phyloP scores from a whole-genome alignment of 1,140 invertebrate genomes.

The Cyclargus thomasi region DNA sequence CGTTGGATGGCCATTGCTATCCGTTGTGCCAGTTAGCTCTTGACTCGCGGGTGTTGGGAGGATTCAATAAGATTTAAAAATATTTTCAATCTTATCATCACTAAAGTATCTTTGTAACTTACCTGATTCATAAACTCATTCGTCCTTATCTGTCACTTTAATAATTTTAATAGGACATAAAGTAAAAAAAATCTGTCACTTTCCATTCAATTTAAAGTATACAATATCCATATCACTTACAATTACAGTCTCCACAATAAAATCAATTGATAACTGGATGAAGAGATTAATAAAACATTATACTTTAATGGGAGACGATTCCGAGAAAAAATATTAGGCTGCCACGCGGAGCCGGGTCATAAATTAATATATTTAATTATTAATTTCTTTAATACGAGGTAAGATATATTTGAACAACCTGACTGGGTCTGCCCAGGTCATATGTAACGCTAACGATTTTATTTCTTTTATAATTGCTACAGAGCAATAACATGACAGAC shows the following conservation, averaged over 20 bases:
- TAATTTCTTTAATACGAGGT: slow-evolving; percentile 66
- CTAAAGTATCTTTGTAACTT: not conserved
- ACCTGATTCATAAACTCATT: slow-evolving; percentile 18
- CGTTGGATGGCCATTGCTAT: too few relatives aligned
- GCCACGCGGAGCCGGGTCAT: slow-evolving; percentile 35
- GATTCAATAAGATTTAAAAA: too few relatives aligned
- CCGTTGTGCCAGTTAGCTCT: too few relatives aligned
- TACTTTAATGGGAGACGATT: slow-evolving; percentile 33
- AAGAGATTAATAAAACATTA: slow-evolving; percentile 32
- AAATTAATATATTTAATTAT: slow-evolving; percentile 70
- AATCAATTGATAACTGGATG: slow-evolving; percentile 23
- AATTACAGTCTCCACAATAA: slow-evolving; percentile 14
- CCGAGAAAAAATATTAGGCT: slow-evolving; percentile 47
- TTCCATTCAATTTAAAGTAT: slow-evolving; percentile 5
- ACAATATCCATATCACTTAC: not conserved
- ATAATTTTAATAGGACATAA: not conserved
- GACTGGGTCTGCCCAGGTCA: slow-evolving; percentile 59
- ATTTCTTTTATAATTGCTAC: slow-evolving; percentile 64
- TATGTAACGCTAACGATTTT: slow-evolving; percentile 69
- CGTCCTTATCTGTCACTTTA: slow-evolving; percentile 14
- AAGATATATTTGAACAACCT: slow-evolving; percentile 71
- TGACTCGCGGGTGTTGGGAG: too few relatives aligned
- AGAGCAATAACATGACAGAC: slow-evolving; percentile 33
- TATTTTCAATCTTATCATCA: too few relatives aligned
- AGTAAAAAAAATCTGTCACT: not conserved